phyloP scores from a whole-genome alignment of 1,140 invertebrate species.

The Bombus breviceps region DNA sequence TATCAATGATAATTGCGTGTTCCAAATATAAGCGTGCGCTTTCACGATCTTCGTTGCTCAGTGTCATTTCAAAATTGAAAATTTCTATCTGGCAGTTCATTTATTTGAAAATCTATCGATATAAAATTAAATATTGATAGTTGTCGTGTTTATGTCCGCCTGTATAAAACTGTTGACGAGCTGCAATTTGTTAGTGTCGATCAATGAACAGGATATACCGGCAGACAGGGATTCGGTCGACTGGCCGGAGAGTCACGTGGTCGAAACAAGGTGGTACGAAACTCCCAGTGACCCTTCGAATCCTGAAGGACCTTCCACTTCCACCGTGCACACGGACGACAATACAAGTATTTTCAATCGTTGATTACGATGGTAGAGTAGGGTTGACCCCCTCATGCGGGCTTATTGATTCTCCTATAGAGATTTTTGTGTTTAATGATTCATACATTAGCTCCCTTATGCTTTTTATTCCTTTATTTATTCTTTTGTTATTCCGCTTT shows the following conservation, averaged over 20 bases:
- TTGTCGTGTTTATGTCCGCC: neutral
- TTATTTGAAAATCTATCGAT: neutral
- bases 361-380: slow-evolving; percentile 29
- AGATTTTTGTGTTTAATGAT: neutral
- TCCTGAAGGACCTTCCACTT: slow-evolving; percentile 56
- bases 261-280: slow-evolving; percentile 34
- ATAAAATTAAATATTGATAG: neutral
- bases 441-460: neutral
- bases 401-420: neutral
- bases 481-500: neutral
- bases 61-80: neutral
- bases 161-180: neutral
- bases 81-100: neutral
- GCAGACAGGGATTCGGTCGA: slow-evolving; percentile 36
- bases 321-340: slow-evolving; percentile 23
- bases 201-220: slow-evolving; percentile 12
- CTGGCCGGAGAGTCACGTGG: slow-evolving; percentile 29
- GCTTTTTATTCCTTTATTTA: neutral
- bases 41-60: neutral
- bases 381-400: neutral
- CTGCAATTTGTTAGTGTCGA: slow-evolving; percentile 35
- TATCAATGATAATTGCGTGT: neutral
- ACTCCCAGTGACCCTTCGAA: slow-evolving; percentile 30
- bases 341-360: slow-evolving; percentile 39
- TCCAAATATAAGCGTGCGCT: neutral